Base-by-base conservation (phyloP, 64 coral and sea anemone genomes). In the Acropora yongei region DNA sequence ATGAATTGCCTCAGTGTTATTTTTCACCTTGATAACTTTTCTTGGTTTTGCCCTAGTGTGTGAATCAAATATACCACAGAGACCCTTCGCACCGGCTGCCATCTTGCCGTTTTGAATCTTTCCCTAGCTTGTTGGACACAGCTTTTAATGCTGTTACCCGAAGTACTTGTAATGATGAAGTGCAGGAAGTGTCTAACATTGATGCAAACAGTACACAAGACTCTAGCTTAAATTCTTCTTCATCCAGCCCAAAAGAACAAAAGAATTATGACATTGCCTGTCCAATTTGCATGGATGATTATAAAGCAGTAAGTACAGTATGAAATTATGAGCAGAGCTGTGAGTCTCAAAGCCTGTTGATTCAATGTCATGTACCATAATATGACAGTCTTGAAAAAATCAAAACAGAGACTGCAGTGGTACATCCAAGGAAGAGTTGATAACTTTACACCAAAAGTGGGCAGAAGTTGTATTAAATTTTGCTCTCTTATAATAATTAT, bases 231-330 rank as follows among this genome's bases (percentile, higher is more conserved):
- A n/a, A 44, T n/a, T 8, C 63, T 80, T 80, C 43, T 12, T 47
- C 18, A 12, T 67, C 60, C 1, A 90, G 39, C 16, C 51, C 41
- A 40, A 47, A 53, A 39, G 76, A 53, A 78, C 8, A 50, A 63
- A 72, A 78, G 79, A 69, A 89, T 19, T 89, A 89, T 19, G 80
- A 46, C 40, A 98, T 98, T 47, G 89, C 73, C 3, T 98, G 96
- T 49, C 93, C 96, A 43, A 95, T 98, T 30, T 98, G 96, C 81
- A 85, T 93, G 93, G 96, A 98, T 87, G 93, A 95, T 74, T 90
- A 79, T 16, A 6, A 87, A 42, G 51, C 86, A 78, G 96, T 98
- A 83, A 78, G 90, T 89, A 20, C 8, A 63, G 40, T 41, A 6
- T 30, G 30, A 30, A 30, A 30, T 30, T 30, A 30, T 30, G 30